A percentile compares a stretch with the other conserved stretches of the same genome.
Evolutionary conservation across 2,797 vertebrate species (phyloP).

Genomic region (Halcyon leucocephala): DNA sequence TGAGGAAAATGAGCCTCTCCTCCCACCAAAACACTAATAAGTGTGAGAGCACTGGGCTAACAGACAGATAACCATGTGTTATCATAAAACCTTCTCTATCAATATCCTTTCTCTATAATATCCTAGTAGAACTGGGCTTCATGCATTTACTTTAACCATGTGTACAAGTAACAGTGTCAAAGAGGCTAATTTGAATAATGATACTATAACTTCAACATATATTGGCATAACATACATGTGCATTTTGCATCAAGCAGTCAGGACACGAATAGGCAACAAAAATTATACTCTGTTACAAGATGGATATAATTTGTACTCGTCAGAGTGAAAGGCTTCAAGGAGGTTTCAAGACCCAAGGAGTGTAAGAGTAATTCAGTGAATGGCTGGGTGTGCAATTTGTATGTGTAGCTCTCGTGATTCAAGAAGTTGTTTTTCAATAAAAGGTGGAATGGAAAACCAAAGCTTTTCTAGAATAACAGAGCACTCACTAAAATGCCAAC

Average conservation of each 20-base stretch:
- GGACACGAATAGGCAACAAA: neutral
- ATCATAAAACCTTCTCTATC: neutral
- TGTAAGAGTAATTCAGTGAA: neutral
- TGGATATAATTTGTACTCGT: neutral
- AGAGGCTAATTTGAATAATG: neutral
- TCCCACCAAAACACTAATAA: conserved; percentile 10
- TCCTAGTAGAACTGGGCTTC: neutral
- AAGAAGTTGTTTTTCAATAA: neutral
- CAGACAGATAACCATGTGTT: neutral
- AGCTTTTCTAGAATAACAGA: neutral
- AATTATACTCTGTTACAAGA: neutral
- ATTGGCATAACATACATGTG: accelerated
- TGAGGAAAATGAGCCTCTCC: neutral
- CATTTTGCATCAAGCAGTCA: neutral
- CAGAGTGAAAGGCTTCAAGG: neutral
- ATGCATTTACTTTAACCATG: neutral
- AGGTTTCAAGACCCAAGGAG: neutral
- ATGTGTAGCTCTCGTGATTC: neutral
- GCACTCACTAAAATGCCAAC: neutral
- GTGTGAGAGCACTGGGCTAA: neutral
- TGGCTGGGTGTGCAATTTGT: neutral
- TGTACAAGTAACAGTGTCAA: neutral
- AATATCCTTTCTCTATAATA: neutral
- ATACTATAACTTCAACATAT: neutral
- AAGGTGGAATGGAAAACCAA: neutral